Evolutionary conservation across 30 jellyfish, hydroid and myxozoan genomes (phyloP).

Genomic region (Hydractinia symbiolongicarpus): DNA sequence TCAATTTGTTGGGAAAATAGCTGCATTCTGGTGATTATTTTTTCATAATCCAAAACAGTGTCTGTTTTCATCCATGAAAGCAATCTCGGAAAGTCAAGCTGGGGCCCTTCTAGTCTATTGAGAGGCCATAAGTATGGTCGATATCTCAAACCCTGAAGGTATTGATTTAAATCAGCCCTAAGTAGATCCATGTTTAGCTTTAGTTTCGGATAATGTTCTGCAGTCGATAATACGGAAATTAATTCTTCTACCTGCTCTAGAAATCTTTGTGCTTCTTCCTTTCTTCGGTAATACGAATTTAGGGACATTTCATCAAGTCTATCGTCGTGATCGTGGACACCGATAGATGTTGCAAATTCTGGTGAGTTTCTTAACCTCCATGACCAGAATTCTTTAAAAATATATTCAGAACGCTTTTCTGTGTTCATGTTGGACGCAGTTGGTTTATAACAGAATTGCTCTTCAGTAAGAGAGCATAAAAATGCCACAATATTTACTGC

Average conservation of each 20-base stretch:
- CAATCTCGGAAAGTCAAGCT: conserved; percentile 81
- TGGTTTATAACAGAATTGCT: neutral
- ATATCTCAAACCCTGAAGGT: conserved; percentile 44
- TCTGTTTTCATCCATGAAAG: conserved; percentile 82
- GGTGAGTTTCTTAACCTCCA: conserved; percentile 83
- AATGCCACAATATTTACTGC: neutral
- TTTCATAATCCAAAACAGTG: conserved; percentile 42
- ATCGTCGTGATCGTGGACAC: conserved; percentile 54
- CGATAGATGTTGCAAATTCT: conserved; percentile 89
- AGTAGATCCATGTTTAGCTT: conserved; percentile 42
- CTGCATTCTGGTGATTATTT: conserved; percentile 46
- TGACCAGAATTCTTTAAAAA: conserved; percentile 60
- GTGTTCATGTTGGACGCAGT: neutral
- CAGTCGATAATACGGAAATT: neutral
- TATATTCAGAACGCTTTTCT: neutral
- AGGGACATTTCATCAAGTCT: conserved; percentile 58
- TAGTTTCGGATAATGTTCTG: neutral
- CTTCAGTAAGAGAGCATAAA: neutral
- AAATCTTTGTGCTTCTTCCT: conserved; percentile 35
- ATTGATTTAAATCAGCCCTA: conserved; percentile 51
- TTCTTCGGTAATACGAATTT: conserved; percentile 35
- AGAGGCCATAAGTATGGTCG: conserved; percentile 61
- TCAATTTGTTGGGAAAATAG: conserved; percentile 58
- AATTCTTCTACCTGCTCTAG: conserved; percentile 13
- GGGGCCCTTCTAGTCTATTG: conserved; percentile 89